Conservation (phyloP, 1,140 invertebrate species). For the Lepidostoma basale region DNA sequence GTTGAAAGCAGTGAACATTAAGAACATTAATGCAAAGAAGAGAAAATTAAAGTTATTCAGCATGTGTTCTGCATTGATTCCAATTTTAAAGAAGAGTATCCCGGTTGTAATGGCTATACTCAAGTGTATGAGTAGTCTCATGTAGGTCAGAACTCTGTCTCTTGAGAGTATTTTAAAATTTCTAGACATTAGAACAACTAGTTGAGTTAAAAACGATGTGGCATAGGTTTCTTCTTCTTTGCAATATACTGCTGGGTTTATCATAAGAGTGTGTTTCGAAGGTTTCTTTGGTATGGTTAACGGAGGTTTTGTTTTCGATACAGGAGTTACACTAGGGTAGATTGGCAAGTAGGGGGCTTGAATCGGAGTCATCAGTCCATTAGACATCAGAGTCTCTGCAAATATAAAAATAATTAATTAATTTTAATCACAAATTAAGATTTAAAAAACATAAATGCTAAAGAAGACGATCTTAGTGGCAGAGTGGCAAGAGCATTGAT, state of each 20-base stretch:
- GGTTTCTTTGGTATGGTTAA: conserved; percentile 14
- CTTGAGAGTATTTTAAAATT: conserved; percentile 66
- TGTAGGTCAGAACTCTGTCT: conserved; percentile 73
- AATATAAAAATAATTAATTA: no score
- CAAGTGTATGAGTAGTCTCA: conserved; percentile 77
- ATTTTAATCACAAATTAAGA: no score
- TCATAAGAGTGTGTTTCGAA: conserved; percentile 17
- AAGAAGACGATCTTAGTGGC: no score
- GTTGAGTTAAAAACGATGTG: conserved; percentile 70
- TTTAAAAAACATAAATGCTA: no score
- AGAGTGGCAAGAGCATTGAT: no score
- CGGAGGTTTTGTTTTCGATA: background rate
- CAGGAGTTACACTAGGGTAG: conserved; percentile 39
- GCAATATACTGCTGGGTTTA: conserved; percentile 49
- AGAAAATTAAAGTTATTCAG: conserved; percentile 78
- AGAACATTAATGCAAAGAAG: conserved; percentile 83
- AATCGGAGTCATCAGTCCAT: conserved; percentile 55
- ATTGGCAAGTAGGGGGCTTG: conserved; percentile 50
- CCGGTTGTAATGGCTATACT: conserved; percentile 80
- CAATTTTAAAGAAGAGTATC: conserved; percentile 79
- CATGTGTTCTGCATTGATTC: conserved; percentile 74
- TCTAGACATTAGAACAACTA: conserved; percentile 66
- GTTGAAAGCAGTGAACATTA: conserved; percentile 88
- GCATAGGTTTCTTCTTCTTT: conserved; percentile 57
- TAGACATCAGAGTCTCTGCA: conserved; percentile 51